phyloP scores from a whole-genome alignment of 1,140 invertebrate species.

The Zelostemma sp. region DNA sequence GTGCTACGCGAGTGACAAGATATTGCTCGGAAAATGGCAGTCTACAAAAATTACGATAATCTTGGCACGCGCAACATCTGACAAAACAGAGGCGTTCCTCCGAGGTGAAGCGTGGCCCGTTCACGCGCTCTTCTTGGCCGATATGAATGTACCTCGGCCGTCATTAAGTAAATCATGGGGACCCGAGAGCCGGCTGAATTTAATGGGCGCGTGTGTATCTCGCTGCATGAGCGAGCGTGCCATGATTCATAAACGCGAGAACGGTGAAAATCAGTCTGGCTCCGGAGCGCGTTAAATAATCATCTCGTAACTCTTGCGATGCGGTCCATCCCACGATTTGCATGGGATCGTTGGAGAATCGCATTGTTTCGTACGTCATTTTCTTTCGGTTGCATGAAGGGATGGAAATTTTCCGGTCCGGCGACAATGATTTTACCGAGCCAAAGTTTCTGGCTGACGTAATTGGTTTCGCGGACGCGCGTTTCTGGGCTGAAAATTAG shows the following conservation, averaged over 20 bases:
- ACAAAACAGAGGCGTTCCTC: conserved; percentile 39
- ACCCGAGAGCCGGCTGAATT: conserved; percentile 29
- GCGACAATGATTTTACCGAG: no score
- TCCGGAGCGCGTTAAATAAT: conserved; percentile 9
- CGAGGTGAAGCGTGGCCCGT: conserved; percentile 19
- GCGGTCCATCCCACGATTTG: not conserved
- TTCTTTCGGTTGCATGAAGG: no score
- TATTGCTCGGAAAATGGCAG: conserved; percentile 25
- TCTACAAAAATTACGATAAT: conserved; percentile 45
- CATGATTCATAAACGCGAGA: conserved; percentile 33
- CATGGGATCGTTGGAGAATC: not conserved
- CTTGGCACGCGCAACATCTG: conserved; percentile 42
- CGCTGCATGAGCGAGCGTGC: conserved; percentile 9
- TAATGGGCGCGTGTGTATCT: conserved; percentile 36
- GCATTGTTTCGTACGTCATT: not conserved
- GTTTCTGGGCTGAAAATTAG: conserved; percentile 47
- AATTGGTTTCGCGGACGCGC: no score
- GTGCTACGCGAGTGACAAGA: conserved; percentile 11
- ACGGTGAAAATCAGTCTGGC: conserved; percentile 23
- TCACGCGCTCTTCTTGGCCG: conserved; percentile 24
- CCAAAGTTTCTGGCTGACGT: no score
- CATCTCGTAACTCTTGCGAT: conserved; percentile 7
- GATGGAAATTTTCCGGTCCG: no score
- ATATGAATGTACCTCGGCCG: conserved; percentile 30
- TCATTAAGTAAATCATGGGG: conserved; percentile 49